phyloP scores from a whole-genome alignment of 2,113 vertebrate genomes.

The Chloropsis hardwickii region DNA sequence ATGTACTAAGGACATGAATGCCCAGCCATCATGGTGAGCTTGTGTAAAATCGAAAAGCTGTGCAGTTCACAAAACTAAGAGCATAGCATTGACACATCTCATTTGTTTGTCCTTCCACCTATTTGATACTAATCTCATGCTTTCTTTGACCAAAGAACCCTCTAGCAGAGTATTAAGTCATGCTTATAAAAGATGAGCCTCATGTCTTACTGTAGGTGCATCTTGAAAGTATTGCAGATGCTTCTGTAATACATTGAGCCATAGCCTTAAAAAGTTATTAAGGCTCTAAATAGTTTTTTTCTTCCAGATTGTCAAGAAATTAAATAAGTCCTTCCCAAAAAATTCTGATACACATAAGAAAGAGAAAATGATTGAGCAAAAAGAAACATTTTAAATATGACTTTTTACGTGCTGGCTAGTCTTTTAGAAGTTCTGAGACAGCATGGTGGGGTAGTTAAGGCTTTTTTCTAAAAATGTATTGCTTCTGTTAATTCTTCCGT shows the following conservation, averaged over 20 bases:
- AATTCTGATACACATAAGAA: background rate
- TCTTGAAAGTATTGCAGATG: background rate
- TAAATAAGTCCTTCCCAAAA: background rate
- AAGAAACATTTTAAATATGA: background rate
- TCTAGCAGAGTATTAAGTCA: background rate
- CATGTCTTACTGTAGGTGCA: background rate
- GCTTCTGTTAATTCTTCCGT: background rate
- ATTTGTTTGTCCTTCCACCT: background rate
- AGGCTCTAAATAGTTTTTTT: background rate
- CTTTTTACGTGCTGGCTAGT: background rate
- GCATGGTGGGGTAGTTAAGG: too few species aligned
- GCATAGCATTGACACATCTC: background rate
- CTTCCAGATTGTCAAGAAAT: background rate
- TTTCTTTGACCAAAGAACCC: rapidly evolving
- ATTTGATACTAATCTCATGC: background rate
- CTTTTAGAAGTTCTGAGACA: background rate
- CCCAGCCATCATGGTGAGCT: background rate
- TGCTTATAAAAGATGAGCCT: background rate
- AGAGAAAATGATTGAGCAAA: background rate
- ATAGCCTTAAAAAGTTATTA: background rate
- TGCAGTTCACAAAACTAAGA: background rate
- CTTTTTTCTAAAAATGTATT: background rate
- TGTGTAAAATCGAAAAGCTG: background rate
- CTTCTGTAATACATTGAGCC: background rate
- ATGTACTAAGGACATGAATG: background rate